These are phyloP conservation scores for Chitala chitala DNA, from an alignment of 2,113 vertebrate species.

Conservation along the genomic window DNA sequence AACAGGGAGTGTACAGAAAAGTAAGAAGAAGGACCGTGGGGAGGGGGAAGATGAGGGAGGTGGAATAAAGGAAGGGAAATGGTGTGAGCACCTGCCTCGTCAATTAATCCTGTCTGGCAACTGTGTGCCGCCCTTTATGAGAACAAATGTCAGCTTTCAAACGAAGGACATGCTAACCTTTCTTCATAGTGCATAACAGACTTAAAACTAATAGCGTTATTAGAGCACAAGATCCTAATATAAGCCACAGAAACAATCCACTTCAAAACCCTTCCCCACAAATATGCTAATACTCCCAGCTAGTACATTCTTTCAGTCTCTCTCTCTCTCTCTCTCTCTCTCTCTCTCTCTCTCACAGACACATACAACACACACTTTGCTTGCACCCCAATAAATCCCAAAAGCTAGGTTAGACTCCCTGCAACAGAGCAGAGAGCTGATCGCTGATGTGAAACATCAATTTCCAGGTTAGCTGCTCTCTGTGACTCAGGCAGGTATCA, in stretches of 20 bases:
- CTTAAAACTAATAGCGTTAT: constrained; percentile 35
- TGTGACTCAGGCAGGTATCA: constrained; percentile 68
- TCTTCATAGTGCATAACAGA: constrained; percentile 49
- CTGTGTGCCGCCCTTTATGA: constrained; percentile 58
- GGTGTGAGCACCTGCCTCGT: constrained; percentile 37
- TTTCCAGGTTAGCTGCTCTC: constrained; percentile 76
- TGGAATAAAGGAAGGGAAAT: neutral
- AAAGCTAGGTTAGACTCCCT: constrained; percentile 28
- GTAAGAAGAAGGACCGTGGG: neutral
- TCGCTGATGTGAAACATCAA: constrained; percentile 73
- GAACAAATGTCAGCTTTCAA: constrained; percentile 66
- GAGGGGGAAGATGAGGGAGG: neutral
- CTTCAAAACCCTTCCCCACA: constrained; percentile 20
- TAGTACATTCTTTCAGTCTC: neutral
- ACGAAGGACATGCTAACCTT: constrained; percentile 63
- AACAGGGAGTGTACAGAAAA: no score
- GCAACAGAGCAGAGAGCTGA: constrained; percentile 55
- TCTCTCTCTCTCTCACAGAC: neutral
- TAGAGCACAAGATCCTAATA: constrained; percentile 29
- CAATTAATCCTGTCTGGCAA: constrained; percentile 60
- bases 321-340: neutral
- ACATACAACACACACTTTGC: neutral
- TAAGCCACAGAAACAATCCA: constrained; percentile 20
- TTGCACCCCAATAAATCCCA: constrained; percentile 22
- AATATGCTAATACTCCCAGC: constrained; percentile 19